Conservation (phyloP, 1,140 invertebrate genomes). For the Agrilus planipennis region DNA sequence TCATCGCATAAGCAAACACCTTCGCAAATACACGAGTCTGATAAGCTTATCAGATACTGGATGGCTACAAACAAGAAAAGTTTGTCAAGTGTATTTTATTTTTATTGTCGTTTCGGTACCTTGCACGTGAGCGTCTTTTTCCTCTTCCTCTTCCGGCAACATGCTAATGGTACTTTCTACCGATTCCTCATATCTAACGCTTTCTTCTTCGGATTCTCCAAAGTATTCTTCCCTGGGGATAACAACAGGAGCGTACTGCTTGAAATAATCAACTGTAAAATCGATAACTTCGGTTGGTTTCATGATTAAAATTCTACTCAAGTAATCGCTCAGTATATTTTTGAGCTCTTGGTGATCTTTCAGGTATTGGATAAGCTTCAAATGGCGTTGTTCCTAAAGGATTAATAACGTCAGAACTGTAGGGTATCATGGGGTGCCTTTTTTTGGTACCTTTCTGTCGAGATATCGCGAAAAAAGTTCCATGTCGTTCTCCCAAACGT, state of each 20-base stretch:
- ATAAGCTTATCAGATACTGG: too few relatives aligned
- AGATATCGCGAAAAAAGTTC: conserved; percentile 46
- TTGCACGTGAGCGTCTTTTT: too few relatives aligned
- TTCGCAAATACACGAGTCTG: too few relatives aligned
- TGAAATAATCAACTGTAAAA: conserved; percentile 48
- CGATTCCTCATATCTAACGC: too few relatives aligned
- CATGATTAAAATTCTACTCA: conserved; percentile 42
- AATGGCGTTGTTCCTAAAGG: conserved; percentile 1
- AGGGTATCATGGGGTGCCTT: background rate
- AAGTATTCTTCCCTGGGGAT: conserved; percentile 38
- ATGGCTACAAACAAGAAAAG: too few relatives aligned
- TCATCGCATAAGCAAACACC: too few relatives aligned
- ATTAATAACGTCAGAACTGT: conserved; percentile 2
- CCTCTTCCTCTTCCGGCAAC: too few relatives aligned
- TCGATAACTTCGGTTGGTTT: conserved; percentile 44
- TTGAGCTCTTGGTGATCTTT: conserved; percentile 43
- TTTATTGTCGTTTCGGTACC: too few relatives aligned
- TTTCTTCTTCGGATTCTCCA: conserved; percentile 17
- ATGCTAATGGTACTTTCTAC: too few relatives aligned
- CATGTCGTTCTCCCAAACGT: conserved; percentile 41
- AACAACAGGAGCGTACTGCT: conserved; percentile 34
- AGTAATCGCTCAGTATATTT: conserved; percentile 43
- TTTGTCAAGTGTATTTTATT: too few relatives aligned
- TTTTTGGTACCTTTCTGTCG: conserved; percentile 40
- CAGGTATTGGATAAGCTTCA: conserved; percentile 40